A percentile compares a stretch with the other conserved stretches of the same genome.
Evolutionary conservation across 1,140 invertebrate genomes (phyloP).

Genomic region (Asbolus verrucosus): DNA sequence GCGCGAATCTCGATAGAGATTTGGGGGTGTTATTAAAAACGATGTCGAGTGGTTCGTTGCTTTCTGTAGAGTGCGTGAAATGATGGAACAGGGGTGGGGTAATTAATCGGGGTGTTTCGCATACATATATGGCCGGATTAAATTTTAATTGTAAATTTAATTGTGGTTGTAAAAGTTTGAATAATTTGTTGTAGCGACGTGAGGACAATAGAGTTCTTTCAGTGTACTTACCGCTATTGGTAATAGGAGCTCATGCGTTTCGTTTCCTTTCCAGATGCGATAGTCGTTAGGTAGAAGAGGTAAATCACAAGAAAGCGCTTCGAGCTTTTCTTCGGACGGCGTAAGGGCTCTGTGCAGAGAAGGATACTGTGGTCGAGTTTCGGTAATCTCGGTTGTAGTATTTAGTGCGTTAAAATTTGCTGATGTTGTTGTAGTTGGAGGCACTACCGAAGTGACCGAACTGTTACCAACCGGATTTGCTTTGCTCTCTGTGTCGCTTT

Average conservation of each 20-base stretch:
- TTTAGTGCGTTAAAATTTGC: constrained; percentile 44
- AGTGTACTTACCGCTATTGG: constrained; percentile 71
- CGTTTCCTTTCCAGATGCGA: constrained; percentile 74
- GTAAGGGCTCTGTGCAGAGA: constrained; percentile 56
- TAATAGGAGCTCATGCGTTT: constrained; percentile 74
- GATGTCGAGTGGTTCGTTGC: neutral
- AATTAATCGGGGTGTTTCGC: too few species aligned
- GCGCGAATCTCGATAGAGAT: constrained; percentile 27
- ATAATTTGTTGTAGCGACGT: constrained; percentile 28
- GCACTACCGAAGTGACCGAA: constrained; percentile 20
- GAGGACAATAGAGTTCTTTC: constrained; percentile 7
- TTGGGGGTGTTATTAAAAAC: constrained; percentile 33
- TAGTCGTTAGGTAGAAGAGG: constrained; percentile 71
- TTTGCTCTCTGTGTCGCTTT: constrained; percentile 17
- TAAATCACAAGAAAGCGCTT: constrained; percentile 72
- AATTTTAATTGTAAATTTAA: neutral
- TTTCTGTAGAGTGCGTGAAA: neutral
- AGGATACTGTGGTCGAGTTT: constrained; percentile 25
- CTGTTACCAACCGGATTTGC: constrained; percentile 23
- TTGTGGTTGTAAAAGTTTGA: neutral
- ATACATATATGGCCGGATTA: too few species aligned
- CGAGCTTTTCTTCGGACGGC: constrained; percentile 70
- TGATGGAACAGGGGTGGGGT: too few species aligned
- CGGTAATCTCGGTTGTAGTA: constrained; percentile 30
- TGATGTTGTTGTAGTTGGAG: constrained; percentile 42